Conservation (phyloP, 2,888 invertebrate genomes). For the Palloptera scutellata region DNA sequence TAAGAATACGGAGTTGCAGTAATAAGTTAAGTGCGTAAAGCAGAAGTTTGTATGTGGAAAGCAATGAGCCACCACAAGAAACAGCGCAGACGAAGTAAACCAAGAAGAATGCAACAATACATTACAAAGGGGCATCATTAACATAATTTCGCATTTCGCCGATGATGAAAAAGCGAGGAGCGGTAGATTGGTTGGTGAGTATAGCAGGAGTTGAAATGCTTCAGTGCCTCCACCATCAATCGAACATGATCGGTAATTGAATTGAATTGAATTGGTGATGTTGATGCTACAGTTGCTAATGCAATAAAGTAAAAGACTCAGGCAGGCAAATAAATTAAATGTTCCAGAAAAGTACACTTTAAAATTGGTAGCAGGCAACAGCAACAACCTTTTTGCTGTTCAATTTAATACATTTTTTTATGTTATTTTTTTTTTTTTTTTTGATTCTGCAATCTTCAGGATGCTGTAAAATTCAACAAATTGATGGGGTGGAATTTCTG, state of each 20-base stretch:
- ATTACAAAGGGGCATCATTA: slow-evolving; percentile 29
- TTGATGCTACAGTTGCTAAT: neutral
- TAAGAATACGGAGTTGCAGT: too few species aligned
- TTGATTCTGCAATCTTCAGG: neutral
- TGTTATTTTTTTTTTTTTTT: neutral
- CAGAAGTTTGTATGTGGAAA: too few species aligned
- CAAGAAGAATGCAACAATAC: too few species aligned
- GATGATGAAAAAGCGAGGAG: too few species aligned
- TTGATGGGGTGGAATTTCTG: slow-evolving; percentile 13
- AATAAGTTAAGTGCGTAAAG: slow-evolving; percentile 17
- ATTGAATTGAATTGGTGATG: neutral
- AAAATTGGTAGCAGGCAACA: too few species aligned
- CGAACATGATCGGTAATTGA: slow-evolving; percentile 29
- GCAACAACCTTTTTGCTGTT: neutral
- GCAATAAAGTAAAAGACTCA: too few species aligned
- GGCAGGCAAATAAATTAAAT: too few species aligned
- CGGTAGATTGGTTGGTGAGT: slow-evolving; percentile 8
- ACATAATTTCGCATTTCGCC: slow-evolving; percentile 36
- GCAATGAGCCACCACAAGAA: too few species aligned
- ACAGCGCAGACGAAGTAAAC: too few species aligned
- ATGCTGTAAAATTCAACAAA: neutral
- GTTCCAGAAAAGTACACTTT: too few species aligned
- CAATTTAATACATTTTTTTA: neutral
- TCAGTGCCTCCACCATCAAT: slow-evolving; percentile 20
- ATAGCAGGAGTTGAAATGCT: neutral